Conservation (phyloP, 2,888 invertebrate species). For the Acheta domesticus region DNA sequence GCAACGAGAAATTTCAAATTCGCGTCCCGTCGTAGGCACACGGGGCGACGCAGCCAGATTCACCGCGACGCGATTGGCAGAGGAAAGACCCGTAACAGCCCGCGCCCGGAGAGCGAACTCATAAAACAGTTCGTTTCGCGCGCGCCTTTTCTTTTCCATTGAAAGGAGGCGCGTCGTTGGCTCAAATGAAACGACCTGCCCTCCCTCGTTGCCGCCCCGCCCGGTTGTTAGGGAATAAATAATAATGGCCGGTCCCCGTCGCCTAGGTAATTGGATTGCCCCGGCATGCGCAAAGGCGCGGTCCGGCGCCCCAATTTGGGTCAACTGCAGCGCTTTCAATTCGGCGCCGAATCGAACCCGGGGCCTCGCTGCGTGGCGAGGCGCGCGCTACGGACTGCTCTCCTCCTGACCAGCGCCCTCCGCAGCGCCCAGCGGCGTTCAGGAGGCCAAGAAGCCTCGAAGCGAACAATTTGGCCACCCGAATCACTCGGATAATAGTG, state of each 20-base stretch:
- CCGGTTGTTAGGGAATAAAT: neutral
- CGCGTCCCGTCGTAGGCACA: neutral
- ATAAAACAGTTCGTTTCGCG: neutral
- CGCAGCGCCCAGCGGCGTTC: no score
- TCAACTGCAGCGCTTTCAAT: no score
- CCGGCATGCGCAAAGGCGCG: neutral
- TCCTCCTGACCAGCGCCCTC: no score
- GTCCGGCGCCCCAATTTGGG: neutral
- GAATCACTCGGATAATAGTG: no score
- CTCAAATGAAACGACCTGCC: neutral
- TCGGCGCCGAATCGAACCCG: no score
- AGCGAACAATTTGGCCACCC: no score
- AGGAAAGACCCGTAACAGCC: neutral
- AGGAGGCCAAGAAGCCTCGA: no score
- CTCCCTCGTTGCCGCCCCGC: neutral
- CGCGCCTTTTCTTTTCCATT: constrained; percentile 6
- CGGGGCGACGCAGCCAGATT: no score
- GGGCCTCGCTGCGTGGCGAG: no score
- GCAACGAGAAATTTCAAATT: neutral
- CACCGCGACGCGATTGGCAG: neutral
- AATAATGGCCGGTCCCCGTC: neutral
- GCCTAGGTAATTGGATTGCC: neutral
- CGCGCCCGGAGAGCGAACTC: neutral
- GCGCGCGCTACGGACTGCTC: no score
- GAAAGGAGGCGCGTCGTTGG: neutral